Evolutionary conservation across 2,888 invertebrate species (phyloP), one percentile per base, ranked within the genome.

Genomic region (Stenichneumon culpator): DNA sequence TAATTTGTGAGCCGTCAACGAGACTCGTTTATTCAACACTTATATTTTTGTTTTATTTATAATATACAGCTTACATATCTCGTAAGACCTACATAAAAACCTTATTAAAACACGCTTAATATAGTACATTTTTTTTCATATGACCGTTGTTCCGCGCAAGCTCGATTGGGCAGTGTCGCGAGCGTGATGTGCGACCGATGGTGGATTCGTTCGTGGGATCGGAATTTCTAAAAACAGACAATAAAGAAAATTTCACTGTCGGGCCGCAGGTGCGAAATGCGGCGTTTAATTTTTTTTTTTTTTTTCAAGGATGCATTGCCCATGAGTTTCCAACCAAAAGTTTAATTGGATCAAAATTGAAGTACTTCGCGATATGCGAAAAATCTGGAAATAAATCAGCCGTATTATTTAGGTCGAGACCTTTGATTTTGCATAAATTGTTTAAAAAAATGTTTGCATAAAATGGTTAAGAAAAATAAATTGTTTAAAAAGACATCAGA

Each of bases 1-100:
- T 81, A 52, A 81, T 73, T 44, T 68, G 73, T 81, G 32, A 68
- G 82, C 88, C 88, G 87, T 91, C 89, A 92, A 91, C 90, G 91
- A 91, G 90, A 90, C 89, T 90, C 87, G 89, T 91, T 93, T 92
- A 92, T 91, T 92, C 88, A 93, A 93, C 92, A 93, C 90, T 92
- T 91, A 91, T 90, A 90, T 88, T 84, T 80, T 79, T 57, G 25
- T 60, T 75, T 47, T 78, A 57, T 81, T 90, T 91, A 90, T 92
- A 89, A 90, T 92, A 90, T 92, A 92, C 91, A 92, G 89, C 90
- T 90, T 92, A 92, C 50, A 60, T 52, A 54, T 67, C 91, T 90
- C 89, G 88, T 90, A 91, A 91, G 89, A 92, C 90, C 93, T 93
- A 93, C 93, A 92, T 93, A 93, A 92, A 93, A 93, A 93, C 92